Percentiles rank a stretch among this genome's conserved stretches.
Conservation (phyloP, 2,113 vertebrate species). For the Peucedramus taeniatus region DNA sequence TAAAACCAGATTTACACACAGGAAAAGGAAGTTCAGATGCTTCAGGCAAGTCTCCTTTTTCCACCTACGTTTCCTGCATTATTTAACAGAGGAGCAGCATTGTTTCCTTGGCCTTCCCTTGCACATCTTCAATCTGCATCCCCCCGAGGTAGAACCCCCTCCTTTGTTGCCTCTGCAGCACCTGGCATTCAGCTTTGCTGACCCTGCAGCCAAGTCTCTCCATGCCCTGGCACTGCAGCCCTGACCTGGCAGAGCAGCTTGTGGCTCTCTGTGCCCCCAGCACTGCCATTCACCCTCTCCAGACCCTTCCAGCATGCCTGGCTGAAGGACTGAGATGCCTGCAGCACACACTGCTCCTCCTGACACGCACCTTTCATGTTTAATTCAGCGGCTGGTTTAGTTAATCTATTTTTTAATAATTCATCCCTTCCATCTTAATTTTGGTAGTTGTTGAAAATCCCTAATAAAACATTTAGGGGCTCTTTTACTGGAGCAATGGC, state of each 20-base stretch:
- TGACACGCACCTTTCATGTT: constrained; percentile 42
- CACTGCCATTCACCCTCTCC: not conserved
- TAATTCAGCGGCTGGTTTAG: constrained; percentile 71
- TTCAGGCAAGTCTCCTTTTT: not conserved
- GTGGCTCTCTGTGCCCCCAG: not conserved
- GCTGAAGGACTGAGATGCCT: not conserved
- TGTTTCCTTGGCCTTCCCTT: not conserved
- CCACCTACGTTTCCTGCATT: accelerated
- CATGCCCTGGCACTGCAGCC: accelerated
- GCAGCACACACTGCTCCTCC: not conserved
- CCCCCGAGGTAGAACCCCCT: accelerated
- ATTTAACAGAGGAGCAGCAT: not conserved
- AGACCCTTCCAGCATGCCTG: not conserved
- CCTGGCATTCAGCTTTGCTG: accelerated
- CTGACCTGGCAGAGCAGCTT: not conserved
- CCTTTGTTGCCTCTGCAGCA: not conserved
- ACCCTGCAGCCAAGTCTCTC: not conserved
- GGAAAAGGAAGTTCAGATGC: not conserved
- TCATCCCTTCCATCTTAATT: constrained; percentile 74
- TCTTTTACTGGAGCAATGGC: constrained; percentile 51
- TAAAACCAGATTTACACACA: not conserved
- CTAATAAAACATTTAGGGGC: constrained; percentile 76
- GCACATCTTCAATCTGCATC: not conserved
- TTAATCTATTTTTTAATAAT: constrained; percentile 75
- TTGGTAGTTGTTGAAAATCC: constrained; percentile 75